phyloP scores from a whole-genome alignment of 2,797 vertebrate genomes.

The Enteromius radiatus region DNA sequence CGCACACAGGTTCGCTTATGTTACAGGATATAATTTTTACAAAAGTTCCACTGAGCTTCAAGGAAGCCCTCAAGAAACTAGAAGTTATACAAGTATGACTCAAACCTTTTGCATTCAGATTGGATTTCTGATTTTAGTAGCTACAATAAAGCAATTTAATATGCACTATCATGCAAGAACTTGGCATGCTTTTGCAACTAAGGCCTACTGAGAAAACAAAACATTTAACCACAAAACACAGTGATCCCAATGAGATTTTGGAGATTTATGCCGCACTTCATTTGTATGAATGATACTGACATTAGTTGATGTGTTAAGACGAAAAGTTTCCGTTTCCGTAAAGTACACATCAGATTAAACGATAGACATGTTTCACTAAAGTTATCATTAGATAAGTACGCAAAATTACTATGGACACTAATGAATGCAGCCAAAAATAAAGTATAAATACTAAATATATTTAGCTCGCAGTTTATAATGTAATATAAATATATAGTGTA shows the following conservation, averaged over 20 bases:
- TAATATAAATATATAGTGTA: too few relatives aligned
- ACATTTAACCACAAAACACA: neutral
- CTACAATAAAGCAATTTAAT: conserved; percentile 7
- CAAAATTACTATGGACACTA: neutral
- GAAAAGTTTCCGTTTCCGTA: neutral
- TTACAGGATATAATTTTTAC: conserved; percentile 66
- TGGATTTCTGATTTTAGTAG: conserved; percentile 11
- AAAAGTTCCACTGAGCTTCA: conserved; percentile 44
- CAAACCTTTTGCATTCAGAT: neutral
- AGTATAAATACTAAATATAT: neutral
- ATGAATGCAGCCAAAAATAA: neutral
- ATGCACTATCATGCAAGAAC: neutral
- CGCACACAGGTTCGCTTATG: conserved; percentile 61
- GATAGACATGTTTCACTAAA: neutral
- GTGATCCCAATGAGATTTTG: neutral
- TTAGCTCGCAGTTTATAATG: neutral
- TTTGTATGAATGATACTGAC: neutral
- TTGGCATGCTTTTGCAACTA: neutral
- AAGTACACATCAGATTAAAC: neutral
- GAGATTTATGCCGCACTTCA: neutral
- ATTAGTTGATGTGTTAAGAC: neutral
- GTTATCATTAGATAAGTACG: neutral
- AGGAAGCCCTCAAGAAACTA: conserved; percentile 2
- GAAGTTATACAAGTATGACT: neutral
- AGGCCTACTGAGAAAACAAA: neutral